Percentiles rank a stretch among this genome's conserved stretches.
Evolutionary conservation across 2,888 invertebrate species (phyloP).

Genomic region (Minunthozetes semirufus): DNA sequence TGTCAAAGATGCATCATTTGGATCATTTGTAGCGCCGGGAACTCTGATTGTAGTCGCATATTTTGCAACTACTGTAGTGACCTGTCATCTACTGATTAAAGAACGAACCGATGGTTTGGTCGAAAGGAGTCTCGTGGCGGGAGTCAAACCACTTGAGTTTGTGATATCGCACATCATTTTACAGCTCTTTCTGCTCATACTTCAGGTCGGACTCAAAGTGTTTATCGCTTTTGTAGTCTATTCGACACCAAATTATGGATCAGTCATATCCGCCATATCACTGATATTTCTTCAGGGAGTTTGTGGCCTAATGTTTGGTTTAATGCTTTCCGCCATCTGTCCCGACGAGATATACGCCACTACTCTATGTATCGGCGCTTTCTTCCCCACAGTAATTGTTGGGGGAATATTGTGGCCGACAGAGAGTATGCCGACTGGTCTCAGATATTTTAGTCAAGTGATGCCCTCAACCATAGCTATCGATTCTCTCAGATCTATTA

Average conservation of each 20-base stretch:
- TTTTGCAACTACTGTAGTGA: slow-evolving; percentile 34
- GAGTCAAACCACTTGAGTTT: slow-evolving; percentile 83
- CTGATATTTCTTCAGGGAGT: slow-evolving; percentile 81
- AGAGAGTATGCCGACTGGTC: slow-evolving; percentile 18
- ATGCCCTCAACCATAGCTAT: slow-evolving; percentile 55
- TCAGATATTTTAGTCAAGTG: slow-evolving; percentile 25
- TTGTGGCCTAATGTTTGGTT: slow-evolving; percentile 91
- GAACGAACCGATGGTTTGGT: slow-evolving; percentile 27
- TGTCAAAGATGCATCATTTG: neutral
- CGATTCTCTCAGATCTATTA: slow-evolving; percentile 64
- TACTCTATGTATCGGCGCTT: slow-evolving; percentile 34
- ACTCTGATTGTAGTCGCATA: slow-evolving; percentile 34
- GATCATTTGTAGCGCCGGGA: slow-evolving; percentile 34
- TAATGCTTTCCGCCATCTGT: slow-evolving; percentile 35
- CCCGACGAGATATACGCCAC: slow-evolving; percentile 36
- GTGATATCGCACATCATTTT: slow-evolving; percentile 87
- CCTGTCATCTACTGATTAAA: slow-evolving; percentile 32
- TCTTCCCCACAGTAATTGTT: slow-evolving; percentile 33
- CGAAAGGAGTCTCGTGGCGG: slow-evolving; percentile 63
- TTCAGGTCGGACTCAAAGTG: slow-evolving; percentile 73
- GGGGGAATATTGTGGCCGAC: slow-evolving; percentile 35
- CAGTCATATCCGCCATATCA: slow-evolving; percentile 71
- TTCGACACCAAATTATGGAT: slow-evolving; percentile 80
- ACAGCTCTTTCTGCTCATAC: slow-evolving; percentile 90
- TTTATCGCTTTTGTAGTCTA: slow-evolving; percentile 86